A percentile compares a stretch with the other conserved stretches of the same genome.
Conservation (phyloP, 1,140 invertebrate genomes). For the Drosophila takahashii region DNA sequence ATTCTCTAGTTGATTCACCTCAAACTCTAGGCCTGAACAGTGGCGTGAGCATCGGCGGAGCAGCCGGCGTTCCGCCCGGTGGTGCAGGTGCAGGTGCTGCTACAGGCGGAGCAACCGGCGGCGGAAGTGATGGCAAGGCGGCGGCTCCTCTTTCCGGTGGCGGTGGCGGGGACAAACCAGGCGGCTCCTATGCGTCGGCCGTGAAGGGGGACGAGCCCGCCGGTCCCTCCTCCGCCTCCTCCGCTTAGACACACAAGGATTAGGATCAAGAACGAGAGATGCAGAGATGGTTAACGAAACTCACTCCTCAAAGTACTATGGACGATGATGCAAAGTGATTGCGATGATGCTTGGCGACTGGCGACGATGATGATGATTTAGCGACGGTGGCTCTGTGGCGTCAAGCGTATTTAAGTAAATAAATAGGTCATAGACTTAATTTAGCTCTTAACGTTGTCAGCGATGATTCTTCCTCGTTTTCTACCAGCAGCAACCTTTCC, state of each 20-base stretch:
- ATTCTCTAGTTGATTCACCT: slow-evolving; percentile 79
- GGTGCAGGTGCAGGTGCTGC: slow-evolving; percentile 33
- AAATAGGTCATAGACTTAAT: slow-evolving; percentile 78
- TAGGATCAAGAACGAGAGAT: slow-evolving; percentile 28
- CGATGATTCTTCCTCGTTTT: slow-evolving; percentile 74
- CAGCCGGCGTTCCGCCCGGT: slow-evolving; percentile 59
- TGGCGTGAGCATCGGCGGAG: slow-evolving; percentile 76
- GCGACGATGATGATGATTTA: slow-evolving; percentile 26
- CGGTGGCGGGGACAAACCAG: slow-evolving; percentile 50
- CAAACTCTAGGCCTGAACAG: slow-evolving; percentile 76
- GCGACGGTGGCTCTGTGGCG: slow-evolving; percentile 58
- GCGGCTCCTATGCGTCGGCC: slow-evolving; percentile 70
- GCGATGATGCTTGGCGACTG: slow-evolving; percentile 66
- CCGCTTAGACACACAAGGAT: slow-evolving; percentile 56
- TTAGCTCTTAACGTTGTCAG: slow-evolving; percentile 74
- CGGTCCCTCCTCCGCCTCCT: slow-evolving; percentile 50
- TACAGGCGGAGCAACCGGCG: slow-evolving; percentile 23
- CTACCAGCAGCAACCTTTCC: slow-evolving; percentile 30
- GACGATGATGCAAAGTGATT: slow-evolving; percentile 81
- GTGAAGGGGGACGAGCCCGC: slow-evolving; percentile 77
- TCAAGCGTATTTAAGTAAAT: slow-evolving; percentile 76
- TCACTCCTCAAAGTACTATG: slow-evolving; percentile 81
- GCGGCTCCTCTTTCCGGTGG: slow-evolving; percentile 11
- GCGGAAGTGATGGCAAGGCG: slow-evolving; percentile 50
- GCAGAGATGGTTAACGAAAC: slow-evolving; percentile 48